phyloP scores from a whole-genome alignment of 2,797 vertebrate species.

The Schizopygopsis pylzovi region DNA sequence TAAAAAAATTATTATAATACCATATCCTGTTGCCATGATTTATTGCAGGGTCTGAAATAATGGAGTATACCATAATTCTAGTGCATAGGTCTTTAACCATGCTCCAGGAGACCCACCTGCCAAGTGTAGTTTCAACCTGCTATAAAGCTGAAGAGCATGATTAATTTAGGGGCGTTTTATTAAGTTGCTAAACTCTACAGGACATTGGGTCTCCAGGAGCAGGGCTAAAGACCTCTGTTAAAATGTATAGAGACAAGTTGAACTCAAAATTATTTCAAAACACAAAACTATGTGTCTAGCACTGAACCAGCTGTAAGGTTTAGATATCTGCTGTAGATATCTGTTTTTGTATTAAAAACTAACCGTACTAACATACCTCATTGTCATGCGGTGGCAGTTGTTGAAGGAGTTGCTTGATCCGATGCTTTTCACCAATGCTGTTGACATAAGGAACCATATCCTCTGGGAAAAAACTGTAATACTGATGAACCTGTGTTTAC shows the following conservation, averaged over 20 bases:
- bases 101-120: too few species aligned
- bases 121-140: too few species aligned
- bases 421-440: conserved; percentile 95
- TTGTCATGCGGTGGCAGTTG: conserved; percentile 98
- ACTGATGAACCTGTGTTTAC: conserved; percentile 91
- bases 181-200: neutral
- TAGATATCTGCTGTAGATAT: neutral
- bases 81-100: too few species aligned
- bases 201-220: neutral
- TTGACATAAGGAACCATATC: conserved; percentile 98
- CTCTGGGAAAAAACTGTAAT: conserved; percentile 96
- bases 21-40: neutral
- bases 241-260: neutral
- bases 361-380: conserved; percentile 80
- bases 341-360: neutral
- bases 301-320: neutral
- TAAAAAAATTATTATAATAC: neutral
- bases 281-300: neutral
- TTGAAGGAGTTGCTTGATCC: conserved; percentile 95
- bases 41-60: conserved; percentile 8
- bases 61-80: too few species aligned
- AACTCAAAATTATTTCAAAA: neutral
- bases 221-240: neutral
- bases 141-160: neutral
- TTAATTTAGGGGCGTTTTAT: neutral